Base-by-base conservation (phyloP, 2,113 vertebrate species). In the Astatotilapia flaviijosephi region DNA sequence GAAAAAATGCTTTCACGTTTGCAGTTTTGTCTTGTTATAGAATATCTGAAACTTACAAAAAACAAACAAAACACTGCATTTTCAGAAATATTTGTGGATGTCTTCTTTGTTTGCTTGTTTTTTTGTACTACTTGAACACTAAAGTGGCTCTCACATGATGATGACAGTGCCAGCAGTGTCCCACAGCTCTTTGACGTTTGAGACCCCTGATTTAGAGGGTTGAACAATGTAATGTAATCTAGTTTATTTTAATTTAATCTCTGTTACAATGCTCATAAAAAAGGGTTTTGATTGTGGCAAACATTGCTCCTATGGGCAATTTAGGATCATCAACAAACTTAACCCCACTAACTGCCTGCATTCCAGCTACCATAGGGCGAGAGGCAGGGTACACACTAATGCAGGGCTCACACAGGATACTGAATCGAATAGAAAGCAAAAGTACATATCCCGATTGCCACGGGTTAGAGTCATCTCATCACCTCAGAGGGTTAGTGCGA, bases 1-100 rank as follows among this genome's bases (percentile, higher is more conserved):
- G 28, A n/a, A n/a, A 12, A 62, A 35, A 11, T 62, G 9, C 0
- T 0, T 65, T n/a, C 31, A n/a, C 1, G 6, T n/a, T 65, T 65
- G 31, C 60, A 7, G 31, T 65, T 65, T 65, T 65, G 31, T 65
- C 60, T 65, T 65, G 31, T n/a, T 62, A 62, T 35, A 62, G 31
- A 62, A 62, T 56, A 62, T 62, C 3, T 62, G 17, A 62, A 62
- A 62, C 31, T 65, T 35, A 62, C 17, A 12, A 7, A 65, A 62
- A 7, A n/a, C 9, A 62, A 35, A 35, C 4, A 65, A 35, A 65
- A 65, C 6, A 12, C 31, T 62, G 6, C 17, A 35, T 65, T 65
- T 35, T 7, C 10, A n/a, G 60, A 65, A 65, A 65, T 65, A 65
- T 65, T 65, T 21, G 6, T 65, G 33, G 4, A 12, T 13, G 10